These are phyloP conservation scores for Chloroclystis v-ata DNA, from an alignment of 2,888 invertebrate species.

Conservation along the genomic window DNA sequence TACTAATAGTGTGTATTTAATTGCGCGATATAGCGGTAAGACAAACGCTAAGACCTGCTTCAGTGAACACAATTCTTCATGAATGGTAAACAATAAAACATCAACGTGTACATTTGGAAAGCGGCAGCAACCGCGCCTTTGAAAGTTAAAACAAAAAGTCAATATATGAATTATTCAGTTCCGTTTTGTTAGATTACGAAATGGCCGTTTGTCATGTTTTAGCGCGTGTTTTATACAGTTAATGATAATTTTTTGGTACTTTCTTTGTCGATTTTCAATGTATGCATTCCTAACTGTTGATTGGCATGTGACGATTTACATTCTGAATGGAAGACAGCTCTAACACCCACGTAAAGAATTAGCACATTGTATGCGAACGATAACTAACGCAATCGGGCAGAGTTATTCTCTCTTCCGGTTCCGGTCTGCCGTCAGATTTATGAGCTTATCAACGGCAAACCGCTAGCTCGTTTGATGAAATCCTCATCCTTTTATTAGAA, in stretches of 20 bases:
- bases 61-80: constrained; percentile 4
- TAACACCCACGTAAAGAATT: too few species aligned
- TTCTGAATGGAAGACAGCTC: not conserved
- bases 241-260: not conserved
- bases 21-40: constrained; percentile 5
- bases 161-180: constrained; percentile 23
- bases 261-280: not conserved
- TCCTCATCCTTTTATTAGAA: too few species aligned
- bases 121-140: constrained; percentile 16
- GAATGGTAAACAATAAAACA: not conserved
- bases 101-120: constrained; percentile 9
- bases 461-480: too few species aligned
- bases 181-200: constrained; percentile 4
- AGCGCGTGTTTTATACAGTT: not conserved
- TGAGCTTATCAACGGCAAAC: too few species aligned
- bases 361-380: too few species aligned
- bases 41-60: not conserved
- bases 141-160: constrained; percentile 17
- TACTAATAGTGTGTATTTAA: too few species aligned
- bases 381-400: too few species aligned
- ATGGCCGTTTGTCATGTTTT: constrained; percentile 1
- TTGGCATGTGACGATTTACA: not conserved
- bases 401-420: too few species aligned
- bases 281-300: not conserved
- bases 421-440: too few species aligned